Evolutionary conservation across 2,113 vertebrate species (phyloP).

Genomic region (Neopipo cinnamomea): DNA sequence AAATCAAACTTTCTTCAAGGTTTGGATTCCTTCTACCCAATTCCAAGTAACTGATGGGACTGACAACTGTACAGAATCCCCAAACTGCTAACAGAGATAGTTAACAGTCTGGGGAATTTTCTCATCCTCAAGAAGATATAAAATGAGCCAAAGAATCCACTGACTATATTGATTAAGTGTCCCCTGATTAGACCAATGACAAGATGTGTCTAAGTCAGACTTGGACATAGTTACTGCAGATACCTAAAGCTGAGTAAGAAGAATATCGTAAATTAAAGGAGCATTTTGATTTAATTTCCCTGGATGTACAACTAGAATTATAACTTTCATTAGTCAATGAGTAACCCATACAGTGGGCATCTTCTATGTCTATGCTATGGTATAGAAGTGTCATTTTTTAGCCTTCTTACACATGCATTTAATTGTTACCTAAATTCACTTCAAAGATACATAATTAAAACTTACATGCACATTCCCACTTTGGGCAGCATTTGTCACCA

Average conservation of each 20-base stretch:
- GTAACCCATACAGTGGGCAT: fast-evolving
- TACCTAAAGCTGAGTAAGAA: neutral
- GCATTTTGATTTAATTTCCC: neutral
- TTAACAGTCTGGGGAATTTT: neutral
- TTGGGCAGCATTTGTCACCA: conserved; percentile 92
- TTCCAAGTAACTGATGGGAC: neutral
- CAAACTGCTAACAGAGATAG: fast-evolving
- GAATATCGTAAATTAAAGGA: neutral
- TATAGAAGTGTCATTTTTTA: neutral
- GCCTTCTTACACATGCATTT: neutral
- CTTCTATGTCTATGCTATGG: neutral
- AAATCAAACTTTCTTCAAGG: neutral
- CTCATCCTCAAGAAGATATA: neutral
- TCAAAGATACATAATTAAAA: conserved; percentile 7
- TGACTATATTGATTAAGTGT: neutral
- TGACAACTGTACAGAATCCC: neutral
- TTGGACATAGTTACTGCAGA: neutral
- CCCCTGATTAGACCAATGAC: neutral
- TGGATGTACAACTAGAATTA: neutral
- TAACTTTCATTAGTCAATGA: neutral
- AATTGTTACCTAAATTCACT: neutral
- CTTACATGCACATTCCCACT: conserved; percentile 98
- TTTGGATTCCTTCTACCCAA: neutral
- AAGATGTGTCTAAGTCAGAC: neutral
- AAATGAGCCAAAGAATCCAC: neutral